These are phyloP conservation scores for Hiodon tergisus DNA, from an alignment of 2,113 vertebrate genomes.

Conservation along the genomic window DNA sequence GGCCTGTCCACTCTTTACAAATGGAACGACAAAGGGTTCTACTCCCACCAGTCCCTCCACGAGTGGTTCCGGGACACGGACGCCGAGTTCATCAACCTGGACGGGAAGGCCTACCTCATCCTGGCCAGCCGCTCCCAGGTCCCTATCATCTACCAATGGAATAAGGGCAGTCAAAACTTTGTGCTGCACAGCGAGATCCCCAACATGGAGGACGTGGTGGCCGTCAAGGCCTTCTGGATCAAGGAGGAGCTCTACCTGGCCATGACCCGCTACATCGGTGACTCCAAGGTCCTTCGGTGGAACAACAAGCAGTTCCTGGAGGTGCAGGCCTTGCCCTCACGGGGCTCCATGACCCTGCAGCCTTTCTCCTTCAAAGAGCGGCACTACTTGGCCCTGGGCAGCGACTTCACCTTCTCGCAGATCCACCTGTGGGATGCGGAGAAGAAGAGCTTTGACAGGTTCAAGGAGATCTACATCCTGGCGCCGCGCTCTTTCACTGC, in stretches of 20 bases:
- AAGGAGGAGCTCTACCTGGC: conserved; percentile 76
- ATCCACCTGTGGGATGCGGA: conserved; percentile 89
- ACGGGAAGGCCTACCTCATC: conserved; percentile 83
- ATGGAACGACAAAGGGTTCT: conserved; percentile 93
- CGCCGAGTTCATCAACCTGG: conserved; percentile 80
- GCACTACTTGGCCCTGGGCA: conserved; percentile 87
- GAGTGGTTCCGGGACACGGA: conserved; percentile 97
- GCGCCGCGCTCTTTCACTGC: conserved; percentile 86
- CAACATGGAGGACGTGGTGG: conserved; percentile 83
- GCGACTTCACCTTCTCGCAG: conserved; percentile 95
- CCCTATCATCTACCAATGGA: conserved; percentile 90
- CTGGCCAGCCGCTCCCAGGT: conserved; percentile 88
- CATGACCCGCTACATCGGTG: conserved; percentile 89
- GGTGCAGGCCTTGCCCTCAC: conserved; percentile 84
- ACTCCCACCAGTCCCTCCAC: conserved; percentile 87
- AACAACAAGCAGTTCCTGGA: conserved; percentile 83
- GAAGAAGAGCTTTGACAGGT: conserved; percentile 78
- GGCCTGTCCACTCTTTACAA: conserved; percentile 92
- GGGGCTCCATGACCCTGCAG: conserved; percentile 90
- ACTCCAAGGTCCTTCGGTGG: conserved; percentile 92
- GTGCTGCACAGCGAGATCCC: conserved; percentile 78
- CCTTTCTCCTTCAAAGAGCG: conserved; percentile 83
- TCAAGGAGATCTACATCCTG: conserved; percentile 94
- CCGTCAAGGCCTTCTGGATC: conserved; percentile 83
- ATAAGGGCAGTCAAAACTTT: conserved; percentile 84